phyloP scores from a whole-genome alignment of 2,113 vertebrate genomes.

The Neotoma lepida region DNA sequence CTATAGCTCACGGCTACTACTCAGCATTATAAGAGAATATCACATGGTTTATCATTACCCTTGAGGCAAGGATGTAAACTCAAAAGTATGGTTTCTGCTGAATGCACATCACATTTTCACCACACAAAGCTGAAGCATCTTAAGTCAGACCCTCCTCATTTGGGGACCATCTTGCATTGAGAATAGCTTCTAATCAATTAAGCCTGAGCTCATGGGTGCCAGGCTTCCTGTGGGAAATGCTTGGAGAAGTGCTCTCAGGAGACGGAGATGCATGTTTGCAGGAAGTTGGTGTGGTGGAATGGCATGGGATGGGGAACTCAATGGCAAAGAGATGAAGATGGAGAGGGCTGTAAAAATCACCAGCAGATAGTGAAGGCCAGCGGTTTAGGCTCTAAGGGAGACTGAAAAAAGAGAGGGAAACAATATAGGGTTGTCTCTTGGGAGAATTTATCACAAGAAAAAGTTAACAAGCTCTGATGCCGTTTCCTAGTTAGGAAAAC shows the following conservation, averaged over 20 bases:
- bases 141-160: neutral
- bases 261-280: neutral
- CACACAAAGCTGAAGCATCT: neutral
- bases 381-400: no score
- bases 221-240: neutral
- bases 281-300: neutral
- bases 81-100: neutral
- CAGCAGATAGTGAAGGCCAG: neutral
- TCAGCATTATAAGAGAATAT: neutral
- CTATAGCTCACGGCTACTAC: neutral
- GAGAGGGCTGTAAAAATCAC: accelerated
- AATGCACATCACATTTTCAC: neutral
- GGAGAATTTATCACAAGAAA: neutral
- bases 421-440: no score
- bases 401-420: neutral
- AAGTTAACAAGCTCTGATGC: neutral
- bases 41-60: neutral
- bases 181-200: neutral
- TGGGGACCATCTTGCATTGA: neutral
- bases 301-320: neutral
- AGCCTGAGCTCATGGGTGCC: neutral
- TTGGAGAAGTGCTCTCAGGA: neutral
- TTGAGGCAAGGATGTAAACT: neutral
- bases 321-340: neutral
- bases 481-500: neutral